phyloP scores from a whole-genome alignment of 2,888 invertebrate species.

The Drosophila anceps region DNA sequence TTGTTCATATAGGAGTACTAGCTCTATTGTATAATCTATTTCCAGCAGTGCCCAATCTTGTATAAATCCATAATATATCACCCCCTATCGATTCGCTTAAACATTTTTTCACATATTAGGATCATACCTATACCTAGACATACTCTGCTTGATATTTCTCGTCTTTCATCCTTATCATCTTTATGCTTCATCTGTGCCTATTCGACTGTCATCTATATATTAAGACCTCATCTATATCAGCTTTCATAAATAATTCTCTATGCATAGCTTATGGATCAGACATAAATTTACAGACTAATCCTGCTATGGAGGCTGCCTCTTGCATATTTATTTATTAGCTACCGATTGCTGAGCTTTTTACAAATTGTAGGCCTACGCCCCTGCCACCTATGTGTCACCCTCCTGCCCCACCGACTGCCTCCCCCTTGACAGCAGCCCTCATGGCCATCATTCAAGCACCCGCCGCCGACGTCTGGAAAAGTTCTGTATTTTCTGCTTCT shows the following conservation, averaged over 20 bases:
- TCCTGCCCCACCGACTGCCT: neutral
- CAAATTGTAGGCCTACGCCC: conserved; percentile 20
- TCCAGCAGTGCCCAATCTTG: neutral
- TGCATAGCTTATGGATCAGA: conserved; percentile 2
- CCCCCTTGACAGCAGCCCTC: neutral
- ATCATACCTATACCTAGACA: neutral
- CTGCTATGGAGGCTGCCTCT: neutral
- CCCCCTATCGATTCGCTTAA: neutral
- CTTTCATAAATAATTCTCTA: neutral
- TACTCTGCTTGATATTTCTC: neutral
- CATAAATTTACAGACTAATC: conserved; percentile 7
- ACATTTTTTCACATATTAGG: neutral
- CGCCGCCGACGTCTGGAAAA: conserved; percentile 67
- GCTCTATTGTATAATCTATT: neutral
- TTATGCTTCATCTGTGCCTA: neutral
- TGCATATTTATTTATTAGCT: conserved; percentile 24
- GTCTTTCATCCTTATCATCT: no score
- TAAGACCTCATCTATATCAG: neutral
- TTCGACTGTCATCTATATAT: neutral
- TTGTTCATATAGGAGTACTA: no score
- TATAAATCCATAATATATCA: neutral
- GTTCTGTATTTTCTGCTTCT: conserved; percentile 30
- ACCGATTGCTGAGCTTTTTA: neutral
- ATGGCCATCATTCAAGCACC: conserved; percentile 45
- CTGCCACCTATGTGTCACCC: neutral